Evolutionary conservation across 2,113 vertebrate genomes (phyloP).

Genomic region (Rhipidura dahli): DNA sequence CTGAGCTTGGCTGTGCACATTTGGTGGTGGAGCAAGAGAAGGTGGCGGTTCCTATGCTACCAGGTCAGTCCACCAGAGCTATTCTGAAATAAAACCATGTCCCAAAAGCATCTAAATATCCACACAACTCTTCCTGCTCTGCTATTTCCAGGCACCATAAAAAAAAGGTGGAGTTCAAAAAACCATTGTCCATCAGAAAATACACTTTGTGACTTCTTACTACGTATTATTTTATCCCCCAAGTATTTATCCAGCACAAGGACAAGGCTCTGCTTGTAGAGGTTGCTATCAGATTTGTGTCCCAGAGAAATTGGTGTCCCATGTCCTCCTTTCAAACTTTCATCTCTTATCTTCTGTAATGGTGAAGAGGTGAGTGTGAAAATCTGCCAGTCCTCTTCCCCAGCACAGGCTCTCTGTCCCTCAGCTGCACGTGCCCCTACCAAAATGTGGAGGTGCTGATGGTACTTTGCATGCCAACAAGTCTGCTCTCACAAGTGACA

Average conservation of each 20-base stretch:
- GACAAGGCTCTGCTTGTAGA: slow-evolving; percentile 17
- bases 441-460: not conserved
- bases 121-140: not conserved
- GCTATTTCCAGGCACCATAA: not conserved
- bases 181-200: not conserved
- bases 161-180: not conserved
- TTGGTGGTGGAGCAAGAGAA: not conserved
- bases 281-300: not conserved
- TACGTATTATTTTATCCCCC: slow-evolving; percentile 22
- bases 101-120: not conserved
- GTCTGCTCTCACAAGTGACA: not conserved
- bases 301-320: not conserved
- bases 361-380: not conserved
- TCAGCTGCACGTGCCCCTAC: not conserved
- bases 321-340: not conserved
- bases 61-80: not conserved
- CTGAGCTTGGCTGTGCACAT: not conserved
- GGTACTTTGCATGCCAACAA: not conserved
- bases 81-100: not conserved
- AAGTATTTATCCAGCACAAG: slow-evolving; percentile 31
- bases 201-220: not conserved
- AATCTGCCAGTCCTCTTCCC: not conserved
- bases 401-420: not conserved
- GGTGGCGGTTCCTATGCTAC: not conserved
- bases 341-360: too few species aligned